Percentiles rank a stretch among this genome's conserved stretches.
These are phyloP conservation scores for Drosophila stalkeri DNA, from an alignment of 2,888 invertebrate species.

Conservation along the genomic window DNA sequence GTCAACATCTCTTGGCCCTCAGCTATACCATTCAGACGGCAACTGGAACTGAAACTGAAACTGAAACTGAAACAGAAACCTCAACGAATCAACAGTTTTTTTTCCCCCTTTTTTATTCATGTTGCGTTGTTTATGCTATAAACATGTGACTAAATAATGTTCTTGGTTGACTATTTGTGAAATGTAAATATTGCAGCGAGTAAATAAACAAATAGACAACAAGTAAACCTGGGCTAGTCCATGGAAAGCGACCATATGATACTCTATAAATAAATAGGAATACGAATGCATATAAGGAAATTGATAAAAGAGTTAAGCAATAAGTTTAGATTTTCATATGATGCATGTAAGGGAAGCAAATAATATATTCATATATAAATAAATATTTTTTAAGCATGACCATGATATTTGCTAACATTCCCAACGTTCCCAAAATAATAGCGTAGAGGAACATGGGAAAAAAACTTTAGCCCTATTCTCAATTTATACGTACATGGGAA, in stretches of 20 bases:
- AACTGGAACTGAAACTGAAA: background rate
- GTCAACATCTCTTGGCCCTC: slow-evolving; percentile 5
- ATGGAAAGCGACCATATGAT: background rate
- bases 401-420: background rate
- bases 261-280: background rate
- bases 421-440: background rate
- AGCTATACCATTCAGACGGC: too few relatives aligned
- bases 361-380: too few relatives aligned
- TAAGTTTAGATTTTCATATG: too few relatives aligned
- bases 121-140: slow-evolving; percentile 29
- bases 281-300: background rate
- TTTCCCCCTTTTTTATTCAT: background rate
- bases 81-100: slow-evolving; percentile 24
- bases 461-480: too few relatives aligned
- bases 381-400: too few relatives aligned
- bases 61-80: background rate
- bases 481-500: background rate
- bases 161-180: slow-evolving; percentile 30
- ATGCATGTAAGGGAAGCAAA: too few relatives aligned
- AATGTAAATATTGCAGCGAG: slow-evolving; percentile 45
- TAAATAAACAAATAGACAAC: slow-evolving; percentile 42
- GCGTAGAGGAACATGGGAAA: background rate
- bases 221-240: background rate
- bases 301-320: background rate
- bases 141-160: slow-evolving; percentile 39